Conservation (phyloP, 2,797 vertebrate genomes). For the Mormyrus hasselquistii region DNA sequence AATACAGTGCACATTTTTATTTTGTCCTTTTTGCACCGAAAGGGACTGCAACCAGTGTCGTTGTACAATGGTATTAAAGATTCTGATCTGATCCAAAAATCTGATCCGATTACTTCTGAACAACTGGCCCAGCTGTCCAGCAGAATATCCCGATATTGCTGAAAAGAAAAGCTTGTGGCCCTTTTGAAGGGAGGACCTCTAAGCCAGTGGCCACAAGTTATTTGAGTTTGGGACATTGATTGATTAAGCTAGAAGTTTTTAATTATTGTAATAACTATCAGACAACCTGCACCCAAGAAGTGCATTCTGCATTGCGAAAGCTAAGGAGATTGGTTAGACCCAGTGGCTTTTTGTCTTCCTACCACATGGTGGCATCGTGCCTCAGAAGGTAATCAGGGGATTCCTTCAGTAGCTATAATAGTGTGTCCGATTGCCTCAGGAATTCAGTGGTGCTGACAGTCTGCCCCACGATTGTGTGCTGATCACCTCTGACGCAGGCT, state of each 20-base stretch:
- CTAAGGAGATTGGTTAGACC: background rate
- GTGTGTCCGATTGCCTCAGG: background rate
- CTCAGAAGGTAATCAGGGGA: background rate
- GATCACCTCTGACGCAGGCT: background rate
- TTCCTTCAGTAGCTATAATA: background rate
- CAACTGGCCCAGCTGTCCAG: background rate
- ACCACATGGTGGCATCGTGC: background rate
- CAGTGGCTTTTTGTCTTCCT: background rate
- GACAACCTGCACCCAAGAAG: background rate
- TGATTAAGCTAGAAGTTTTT: background rate
- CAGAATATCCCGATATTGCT: background rate
- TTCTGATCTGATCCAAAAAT: background rate
- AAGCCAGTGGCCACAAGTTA: background rate
- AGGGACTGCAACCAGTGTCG: too few species aligned
- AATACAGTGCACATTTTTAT: too few species aligned
- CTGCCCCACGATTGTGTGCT: background rate
- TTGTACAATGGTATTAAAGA: too few species aligned
- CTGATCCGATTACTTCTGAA: background rate
- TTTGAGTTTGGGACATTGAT: background rate
- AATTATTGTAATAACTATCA: background rate
- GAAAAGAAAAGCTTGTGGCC: background rate
- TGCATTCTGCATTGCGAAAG: background rate
- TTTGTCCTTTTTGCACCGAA: too few species aligned
- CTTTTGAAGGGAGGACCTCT: background rate
- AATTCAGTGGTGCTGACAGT: background rate